Conservation (phyloP, 2,888 invertebrate genomes). For the Adelphocoris suturalis region DNA sequence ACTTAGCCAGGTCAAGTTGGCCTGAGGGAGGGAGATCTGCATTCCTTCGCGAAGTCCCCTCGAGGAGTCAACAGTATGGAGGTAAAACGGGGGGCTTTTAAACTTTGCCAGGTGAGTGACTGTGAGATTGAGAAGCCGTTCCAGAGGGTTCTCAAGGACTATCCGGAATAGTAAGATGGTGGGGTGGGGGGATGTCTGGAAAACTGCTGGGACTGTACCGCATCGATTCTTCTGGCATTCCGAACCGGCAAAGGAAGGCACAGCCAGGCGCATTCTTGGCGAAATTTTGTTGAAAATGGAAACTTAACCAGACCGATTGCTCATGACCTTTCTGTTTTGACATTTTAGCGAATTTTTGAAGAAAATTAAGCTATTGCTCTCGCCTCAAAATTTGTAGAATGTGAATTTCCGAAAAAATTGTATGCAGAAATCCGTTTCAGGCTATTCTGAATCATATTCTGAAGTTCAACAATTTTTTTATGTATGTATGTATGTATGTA, state of each 20-base stretch:
- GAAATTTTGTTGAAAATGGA: no score
- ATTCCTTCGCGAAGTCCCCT: slow-evolving; percentile 9
- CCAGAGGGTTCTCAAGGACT: slow-evolving; percentile 4
- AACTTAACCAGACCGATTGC: no score
- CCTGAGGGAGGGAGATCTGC: slow-evolving; percentile 1
- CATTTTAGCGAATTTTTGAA: no score
- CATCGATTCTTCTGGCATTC: not conserved
- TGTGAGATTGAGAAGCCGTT: not conserved
- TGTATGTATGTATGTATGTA: no score
- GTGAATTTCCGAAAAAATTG: no score
- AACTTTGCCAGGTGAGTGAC: not conserved
- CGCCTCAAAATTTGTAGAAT: no score
- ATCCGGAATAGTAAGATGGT: not conserved
- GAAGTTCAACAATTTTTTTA: no score
- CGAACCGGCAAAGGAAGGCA: not conserved
- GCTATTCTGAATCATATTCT: no score
- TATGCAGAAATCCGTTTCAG: no score
- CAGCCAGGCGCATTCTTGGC: not conserved
- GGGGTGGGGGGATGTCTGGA: not conserved
- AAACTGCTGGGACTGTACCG: not conserved
- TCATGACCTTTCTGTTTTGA: no score
- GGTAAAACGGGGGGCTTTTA: not conserved
- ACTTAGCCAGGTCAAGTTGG: slow-evolving; percentile 10
- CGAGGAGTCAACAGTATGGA: not conserved
- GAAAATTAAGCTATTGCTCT: no score